Percentiles rank a stretch among this genome's conserved stretches.
phyloP scores from a whole-genome alignment of 2,888 invertebrate species.

The Molorchus minor region DNA sequence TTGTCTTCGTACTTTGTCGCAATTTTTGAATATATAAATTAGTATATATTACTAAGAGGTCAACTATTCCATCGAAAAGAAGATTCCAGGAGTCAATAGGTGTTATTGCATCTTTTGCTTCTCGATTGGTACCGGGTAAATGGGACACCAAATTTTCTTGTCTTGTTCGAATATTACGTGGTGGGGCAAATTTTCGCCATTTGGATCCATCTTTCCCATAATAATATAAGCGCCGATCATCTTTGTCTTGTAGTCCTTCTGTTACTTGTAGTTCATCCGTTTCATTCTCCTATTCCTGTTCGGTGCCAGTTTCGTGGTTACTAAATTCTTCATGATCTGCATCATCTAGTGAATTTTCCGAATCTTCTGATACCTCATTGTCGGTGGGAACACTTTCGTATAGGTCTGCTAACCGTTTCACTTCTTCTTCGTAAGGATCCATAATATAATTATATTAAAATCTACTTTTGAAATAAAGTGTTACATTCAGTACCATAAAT shows the following conservation, averaged over 20 bases:
- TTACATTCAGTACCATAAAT: not conserved
- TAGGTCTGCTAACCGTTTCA: not conserved
- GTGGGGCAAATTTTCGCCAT: not conserved
- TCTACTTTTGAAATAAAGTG: not conserved
- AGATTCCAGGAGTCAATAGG: slow-evolving; percentile 1
- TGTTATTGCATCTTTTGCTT: not conserved
- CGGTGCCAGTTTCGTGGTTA: not conserved
- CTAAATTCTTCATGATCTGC: too few relatives aligned
- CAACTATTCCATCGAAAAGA: too few relatives aligned
- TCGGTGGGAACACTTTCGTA: too few relatives aligned
- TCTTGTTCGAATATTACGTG: not conserved
- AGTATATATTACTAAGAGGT: not conserved
- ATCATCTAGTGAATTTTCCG: not conserved
- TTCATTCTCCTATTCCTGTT: not conserved
- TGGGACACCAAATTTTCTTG: not conserved
- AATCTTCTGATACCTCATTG: not conserved
- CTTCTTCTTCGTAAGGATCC: not conserved
- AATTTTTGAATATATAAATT: slow-evolving; percentile 8
- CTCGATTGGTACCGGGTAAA: not conserved
- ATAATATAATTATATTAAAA: not conserved
- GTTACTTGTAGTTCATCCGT: not conserved
- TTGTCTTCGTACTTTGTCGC: not conserved
- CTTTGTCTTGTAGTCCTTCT: too few relatives aligned
- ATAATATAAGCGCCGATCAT: too few relatives aligned
- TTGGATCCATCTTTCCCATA: too few relatives aligned